Evolutionary conservation across 2,113 vertebrate species (phyloP), one percentile per base, ranked within the genome.

Genomic region (Rhineura floridana): DNA sequence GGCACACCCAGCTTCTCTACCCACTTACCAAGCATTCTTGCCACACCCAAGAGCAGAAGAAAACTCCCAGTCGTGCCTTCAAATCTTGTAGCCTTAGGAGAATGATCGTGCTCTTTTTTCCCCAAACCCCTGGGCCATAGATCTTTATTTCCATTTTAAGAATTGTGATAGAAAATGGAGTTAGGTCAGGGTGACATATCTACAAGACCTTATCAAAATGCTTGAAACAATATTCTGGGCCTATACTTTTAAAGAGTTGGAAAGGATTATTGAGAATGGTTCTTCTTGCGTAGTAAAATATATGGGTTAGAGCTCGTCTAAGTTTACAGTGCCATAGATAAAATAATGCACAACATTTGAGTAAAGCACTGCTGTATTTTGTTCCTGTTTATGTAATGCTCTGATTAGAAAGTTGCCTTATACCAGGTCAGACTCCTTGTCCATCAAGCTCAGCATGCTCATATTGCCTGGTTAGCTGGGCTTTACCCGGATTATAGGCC

Each of bases 1-100:
- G 86, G 91, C 95, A 30, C 91, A 3, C 95, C 95, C 93, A 39
- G 79, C 19, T 25, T 52, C 44, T 83, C 67, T 89, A 46, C 70
- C 81, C 55, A 75, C 75, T 55, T 44, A 50, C 59, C 46, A 48
- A 46, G 39, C 9, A 39, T 89, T 8, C 81, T 23, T 3, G 89
- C 89, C 93, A 23, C 93, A 33, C 89, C 92, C 87, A 44, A 0
- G 77, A 42, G 0, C 25, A 1, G 85, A 62, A 0, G 39, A 89
- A 62, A 85, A 28, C 90, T 81, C 78, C 2, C n/a, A 80, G 87
- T 86, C 79, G 33, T 0, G 1, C 13, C 3, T 2, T 28, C 93
- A 78, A 78, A 1, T 39, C 0, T 44, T 1, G 36, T 93, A 95
- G 92, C 95, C 91, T 44, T 0, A 84, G 93, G 95, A 63, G 36